Conservation (phyloP, 1,140 invertebrate species). For the Papilio dardanus region DNA sequence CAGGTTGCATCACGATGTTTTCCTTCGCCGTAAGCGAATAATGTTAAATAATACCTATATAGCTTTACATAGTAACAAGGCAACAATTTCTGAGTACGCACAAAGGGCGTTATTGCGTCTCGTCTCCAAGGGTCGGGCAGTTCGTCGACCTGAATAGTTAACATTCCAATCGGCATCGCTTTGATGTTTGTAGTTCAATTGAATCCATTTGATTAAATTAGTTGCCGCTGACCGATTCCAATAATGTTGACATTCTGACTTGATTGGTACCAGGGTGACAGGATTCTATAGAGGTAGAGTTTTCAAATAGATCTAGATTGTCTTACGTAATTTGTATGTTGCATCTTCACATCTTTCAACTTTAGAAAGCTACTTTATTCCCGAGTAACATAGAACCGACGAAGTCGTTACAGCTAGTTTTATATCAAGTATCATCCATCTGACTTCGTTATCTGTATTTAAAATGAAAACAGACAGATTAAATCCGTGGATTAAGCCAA, state of each 20-base stretch:
- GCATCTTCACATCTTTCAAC: no score
- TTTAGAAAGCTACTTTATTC: no score
- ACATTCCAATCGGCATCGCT: conserved; percentile 15
- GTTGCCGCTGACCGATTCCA: background rate
- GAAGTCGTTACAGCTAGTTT: no score
- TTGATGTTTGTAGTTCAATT: conserved; percentile 22
- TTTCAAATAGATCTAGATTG: background rate
- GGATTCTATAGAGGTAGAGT: background rate
- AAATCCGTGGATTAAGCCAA: background rate
- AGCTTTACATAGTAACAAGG: background rate
- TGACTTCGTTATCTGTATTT: background rate
- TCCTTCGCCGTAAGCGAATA: no score
- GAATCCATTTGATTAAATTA: conserved; percentile 22
- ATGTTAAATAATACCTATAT: background rate
- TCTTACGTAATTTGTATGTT: no score
- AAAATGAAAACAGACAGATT: conserved; percentile 3
- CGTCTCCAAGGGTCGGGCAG: background rate
- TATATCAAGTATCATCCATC: background rate
- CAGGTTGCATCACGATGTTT: no score
- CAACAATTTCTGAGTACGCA: background rate
- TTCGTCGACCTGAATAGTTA: conserved; percentile 19
- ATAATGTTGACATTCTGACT: background rate
- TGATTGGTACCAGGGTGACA: background rate
- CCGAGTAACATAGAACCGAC: no score
- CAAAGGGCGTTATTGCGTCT: background rate